Conservation (phyloP, 1,140 invertebrate genomes). For the Ptiloglossa arizonensis region DNA sequence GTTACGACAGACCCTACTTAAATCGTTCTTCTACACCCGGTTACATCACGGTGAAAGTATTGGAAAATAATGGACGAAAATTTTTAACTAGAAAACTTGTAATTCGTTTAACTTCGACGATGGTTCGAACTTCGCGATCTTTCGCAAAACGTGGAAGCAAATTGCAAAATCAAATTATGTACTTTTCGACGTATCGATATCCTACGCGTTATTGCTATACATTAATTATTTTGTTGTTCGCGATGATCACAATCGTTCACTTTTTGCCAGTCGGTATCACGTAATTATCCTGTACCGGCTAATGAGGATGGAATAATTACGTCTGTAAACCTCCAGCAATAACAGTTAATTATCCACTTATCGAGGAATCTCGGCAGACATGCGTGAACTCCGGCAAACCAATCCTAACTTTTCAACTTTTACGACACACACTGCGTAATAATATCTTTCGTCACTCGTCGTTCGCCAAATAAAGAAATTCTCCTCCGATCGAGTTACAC, state of each 20-base stretch:
- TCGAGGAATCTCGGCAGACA: conserved; percentile 2
- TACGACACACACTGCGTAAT: conserved; percentile 9
- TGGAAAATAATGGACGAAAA: too few species aligned
- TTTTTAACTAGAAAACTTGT: too few species aligned
- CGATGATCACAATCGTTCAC: not conserved
- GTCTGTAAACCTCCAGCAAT: not conserved
- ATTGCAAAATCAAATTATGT: too few species aligned
- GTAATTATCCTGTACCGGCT: not conserved
- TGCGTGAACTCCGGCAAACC: not conserved
- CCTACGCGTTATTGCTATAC: not conserved
- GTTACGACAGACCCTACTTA: too few species aligned
- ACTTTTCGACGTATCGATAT: too few species aligned
- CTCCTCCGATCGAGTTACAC: conserved; percentile 37
- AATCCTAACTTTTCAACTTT: conserved; percentile 9
- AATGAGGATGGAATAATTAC: conserved; percentile 10
- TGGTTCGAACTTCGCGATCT: too few species aligned
- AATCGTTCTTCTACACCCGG: too few species aligned
- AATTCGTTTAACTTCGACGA: too few species aligned
- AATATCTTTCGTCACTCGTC: conserved; percentile 19
- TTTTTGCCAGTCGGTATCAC: not conserved
- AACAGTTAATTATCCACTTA: conserved; percentile 20
- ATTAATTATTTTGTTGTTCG: not conserved
- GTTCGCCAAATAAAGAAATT: conserved; percentile 13
- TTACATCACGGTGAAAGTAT: too few species aligned
- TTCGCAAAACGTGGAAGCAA: too few species aligned